A percentile compares a stretch with the other conserved stretches of the same genome.
phyloP scores from a whole-genome alignment of 2,888 invertebrate species.

The Ichneumoninae sp. region DNA sequence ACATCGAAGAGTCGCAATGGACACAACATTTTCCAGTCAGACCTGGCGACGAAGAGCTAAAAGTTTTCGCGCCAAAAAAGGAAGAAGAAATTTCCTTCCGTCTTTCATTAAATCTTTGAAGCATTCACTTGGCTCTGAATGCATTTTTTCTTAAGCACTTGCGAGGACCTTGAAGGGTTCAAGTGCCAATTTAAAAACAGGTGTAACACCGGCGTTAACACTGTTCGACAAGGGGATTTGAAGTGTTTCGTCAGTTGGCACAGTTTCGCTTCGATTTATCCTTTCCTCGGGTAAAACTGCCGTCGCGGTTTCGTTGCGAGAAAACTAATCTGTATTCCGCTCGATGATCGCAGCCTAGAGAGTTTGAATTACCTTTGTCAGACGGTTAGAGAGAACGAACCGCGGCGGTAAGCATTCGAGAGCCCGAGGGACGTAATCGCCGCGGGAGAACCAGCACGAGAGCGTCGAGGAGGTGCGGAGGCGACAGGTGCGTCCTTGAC shows the following conservation, averaged over 20 bases:
- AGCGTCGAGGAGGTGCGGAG: constrained; percentile 60
- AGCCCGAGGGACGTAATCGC: constrained; percentile 63
- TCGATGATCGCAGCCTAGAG: not conserved
- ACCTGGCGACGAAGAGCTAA: not conserved
- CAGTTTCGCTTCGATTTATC: constrained; percentile 2
- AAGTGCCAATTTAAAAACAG: not conserved
- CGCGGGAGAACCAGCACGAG: constrained; percentile 60
- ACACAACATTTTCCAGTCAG: not conserved
- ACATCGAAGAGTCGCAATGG: no score
- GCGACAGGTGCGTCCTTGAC: constrained; percentile 75
- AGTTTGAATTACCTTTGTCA: constrained; percentile 20
- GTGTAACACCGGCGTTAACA: not conserved
- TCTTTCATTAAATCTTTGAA: not conserved
- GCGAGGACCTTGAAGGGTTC: not conserved
- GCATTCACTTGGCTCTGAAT: not conserved
- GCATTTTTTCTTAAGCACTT: not conserved
- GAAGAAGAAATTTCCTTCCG: not conserved
- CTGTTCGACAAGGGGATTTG: not conserved
- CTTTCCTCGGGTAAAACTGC: not conserved
- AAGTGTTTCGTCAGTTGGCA: not conserved
- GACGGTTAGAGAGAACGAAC: constrained; percentile 10
- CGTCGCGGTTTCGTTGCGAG: constrained; percentile 6
- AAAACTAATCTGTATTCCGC: constrained; percentile 9
- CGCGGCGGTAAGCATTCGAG: constrained; percentile 42
- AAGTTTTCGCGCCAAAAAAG: not conserved